phyloP scores from a whole-genome alignment of 2,113 vertebrate species.

The Labeo catla region DNA sequence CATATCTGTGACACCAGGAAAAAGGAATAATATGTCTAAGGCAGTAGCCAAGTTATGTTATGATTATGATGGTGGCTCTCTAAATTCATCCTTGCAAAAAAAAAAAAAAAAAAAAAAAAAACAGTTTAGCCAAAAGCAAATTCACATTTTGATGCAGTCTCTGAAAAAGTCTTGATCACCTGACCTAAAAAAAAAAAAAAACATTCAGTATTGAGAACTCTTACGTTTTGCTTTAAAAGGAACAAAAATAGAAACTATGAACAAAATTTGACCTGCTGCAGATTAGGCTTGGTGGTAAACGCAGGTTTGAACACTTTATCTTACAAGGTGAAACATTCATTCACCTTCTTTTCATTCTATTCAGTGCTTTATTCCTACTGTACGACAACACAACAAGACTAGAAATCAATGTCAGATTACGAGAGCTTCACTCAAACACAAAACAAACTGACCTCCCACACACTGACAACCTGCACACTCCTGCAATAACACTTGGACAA shows the following conservation, averaged over 20 bases:
- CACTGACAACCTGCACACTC: background rate
- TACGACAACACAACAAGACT: background rate
- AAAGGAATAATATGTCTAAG: background rate
- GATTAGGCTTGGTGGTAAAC: background rate
- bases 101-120: background rate
- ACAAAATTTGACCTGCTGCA: background rate
- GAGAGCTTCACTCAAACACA: conserved; percentile 1
- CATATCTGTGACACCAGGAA: background rate
- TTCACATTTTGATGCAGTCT: background rate
- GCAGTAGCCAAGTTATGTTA: too few species aligned
- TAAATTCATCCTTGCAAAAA: background rate
- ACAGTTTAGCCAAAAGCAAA: background rate
- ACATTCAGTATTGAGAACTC: background rate
- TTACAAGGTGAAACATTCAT: background rate
- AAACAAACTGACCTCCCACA: background rate
- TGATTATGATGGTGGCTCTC: background rate
- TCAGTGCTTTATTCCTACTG: background rate
- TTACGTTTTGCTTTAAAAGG: background rate
- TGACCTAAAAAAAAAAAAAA: background rate
- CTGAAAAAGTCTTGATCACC: background rate
- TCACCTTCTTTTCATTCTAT: background rate
- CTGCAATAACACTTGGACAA: conserved; percentile 2
- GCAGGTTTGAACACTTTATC: background rate
- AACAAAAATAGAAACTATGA: background rate
- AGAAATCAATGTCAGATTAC: background rate